Evolutionary conservation across 2,797 vertebrate species (phyloP).

Genomic region (Lophius americanus): DNA sequence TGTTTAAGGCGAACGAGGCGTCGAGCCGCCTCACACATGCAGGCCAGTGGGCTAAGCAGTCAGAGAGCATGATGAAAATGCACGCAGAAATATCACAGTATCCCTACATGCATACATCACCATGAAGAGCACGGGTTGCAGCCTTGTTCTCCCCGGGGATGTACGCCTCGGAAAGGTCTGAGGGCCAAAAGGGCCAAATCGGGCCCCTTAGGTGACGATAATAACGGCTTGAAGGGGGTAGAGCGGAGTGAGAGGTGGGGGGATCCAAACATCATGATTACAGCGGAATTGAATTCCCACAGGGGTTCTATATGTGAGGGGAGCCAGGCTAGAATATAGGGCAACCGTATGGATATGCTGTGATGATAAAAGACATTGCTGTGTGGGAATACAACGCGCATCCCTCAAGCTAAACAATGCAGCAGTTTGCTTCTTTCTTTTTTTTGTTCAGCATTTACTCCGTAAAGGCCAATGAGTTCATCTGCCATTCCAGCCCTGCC

Average conservation of each 20-base stretch:
- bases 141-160: conserved; percentile 17
- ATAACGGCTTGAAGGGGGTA: conserved; percentile 36
- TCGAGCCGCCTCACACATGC: not conserved
- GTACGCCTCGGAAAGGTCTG: conserved; percentile 34
- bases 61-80: conserved; percentile 10
- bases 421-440: not conserved
- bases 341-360: conserved; percentile 64
- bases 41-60: not conserved
- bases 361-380: conserved; percentile 54
- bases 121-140: conserved; percentile 16
- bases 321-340: conserved; percentile 54
- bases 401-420: conserved; percentile 59
- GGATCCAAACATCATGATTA: conserved; percentile 47
- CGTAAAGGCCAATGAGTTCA: conserved; percentile 60
- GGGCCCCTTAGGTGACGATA: conserved; percentile 58
- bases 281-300: conserved; percentile 61
- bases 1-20: conserved; percentile 20
- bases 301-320: conserved; percentile 53
- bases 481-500: conserved; percentile 28
- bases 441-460: conserved; percentile 16
- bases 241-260: conserved; percentile 10
- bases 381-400: conserved; percentile 28
- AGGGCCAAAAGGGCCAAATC: conserved; percentile 42
- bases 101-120: conserved; percentile 24
- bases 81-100: conserved; percentile 19